Percentiles rank a stretch among this genome's conserved stretches.
These are phyloP conservation scores for Nycteola revayana DNA, from an alignment of 2,888 invertebrate species.

Conservation along the genomic window DNA sequence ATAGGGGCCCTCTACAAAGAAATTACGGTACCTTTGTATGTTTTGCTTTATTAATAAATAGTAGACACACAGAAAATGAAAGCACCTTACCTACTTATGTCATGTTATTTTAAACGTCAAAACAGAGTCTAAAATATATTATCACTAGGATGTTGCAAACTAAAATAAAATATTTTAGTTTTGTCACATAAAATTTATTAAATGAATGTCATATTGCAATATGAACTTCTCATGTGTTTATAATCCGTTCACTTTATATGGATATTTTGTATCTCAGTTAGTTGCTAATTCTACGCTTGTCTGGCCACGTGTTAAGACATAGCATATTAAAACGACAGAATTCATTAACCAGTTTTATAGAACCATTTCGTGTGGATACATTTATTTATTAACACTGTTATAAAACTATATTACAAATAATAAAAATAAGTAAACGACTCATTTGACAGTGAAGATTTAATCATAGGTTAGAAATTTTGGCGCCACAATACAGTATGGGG, in stretches of 20 bases:
- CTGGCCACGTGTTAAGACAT: slow-evolving; percentile 25
- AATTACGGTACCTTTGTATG: too few species aligned
- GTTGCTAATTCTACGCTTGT: slow-evolving; percentile 33
- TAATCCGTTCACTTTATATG: slow-evolving; percentile 16
- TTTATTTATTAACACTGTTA: background rate
- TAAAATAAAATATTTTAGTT: too few species aligned
- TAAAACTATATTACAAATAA: too few species aligned
- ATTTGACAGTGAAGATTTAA: slow-evolving; percentile 35
- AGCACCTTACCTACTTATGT: too few species aligned
- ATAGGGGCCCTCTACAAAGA: slow-evolving; percentile 9
- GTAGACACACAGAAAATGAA: too few species aligned
- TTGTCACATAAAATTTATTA: too few species aligned
- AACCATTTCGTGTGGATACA: too few species aligned
- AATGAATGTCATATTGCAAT: too few species aligned
- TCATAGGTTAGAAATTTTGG: slow-evolving; percentile 67
- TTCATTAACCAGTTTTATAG: background rate
- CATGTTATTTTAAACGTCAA: too few species aligned
- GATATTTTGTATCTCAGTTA: slow-evolving; percentile 29
- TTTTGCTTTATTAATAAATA: too few species aligned
- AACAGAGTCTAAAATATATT: too few species aligned
- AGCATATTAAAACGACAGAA: slow-evolving; percentile 18
- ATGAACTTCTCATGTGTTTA: slow-evolving; percentile 3
- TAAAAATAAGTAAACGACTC: slow-evolving; percentile 25
- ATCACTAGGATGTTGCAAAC: too few species aligned
- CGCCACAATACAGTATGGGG: slow-evolving; percentile 57